Conservation (phyloP, 1,140 invertebrate genomes). For the Drosophila malerkotliana region DNA sequence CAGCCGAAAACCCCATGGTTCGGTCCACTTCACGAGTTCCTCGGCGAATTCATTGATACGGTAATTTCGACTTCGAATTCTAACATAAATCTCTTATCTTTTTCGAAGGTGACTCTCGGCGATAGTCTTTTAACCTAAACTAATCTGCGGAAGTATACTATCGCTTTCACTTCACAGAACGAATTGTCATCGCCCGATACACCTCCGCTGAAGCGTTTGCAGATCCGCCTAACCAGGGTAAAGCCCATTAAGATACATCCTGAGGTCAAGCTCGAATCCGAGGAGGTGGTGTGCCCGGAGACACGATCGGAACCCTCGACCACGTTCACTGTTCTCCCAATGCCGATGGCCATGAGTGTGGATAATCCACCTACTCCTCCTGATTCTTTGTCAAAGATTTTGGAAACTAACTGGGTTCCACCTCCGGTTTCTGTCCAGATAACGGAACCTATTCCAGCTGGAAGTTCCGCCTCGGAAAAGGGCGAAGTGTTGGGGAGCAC, state of each 20-base stretch:
- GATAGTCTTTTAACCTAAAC: not conserved
- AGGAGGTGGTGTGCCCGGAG: slow-evolving; percentile 26
- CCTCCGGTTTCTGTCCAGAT: slow-evolving; percentile 2
- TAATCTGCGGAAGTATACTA: not conserved
- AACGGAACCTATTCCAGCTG: slow-evolving; percentile 4
- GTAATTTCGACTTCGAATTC: slow-evolving; percentile 21
- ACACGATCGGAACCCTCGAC: not conserved
- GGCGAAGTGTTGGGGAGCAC: slow-evolving; percentile 1
- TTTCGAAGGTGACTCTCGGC: not conserved
- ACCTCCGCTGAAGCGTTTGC: slow-evolving; percentile 33
- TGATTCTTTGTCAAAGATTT: slow-evolving; percentile 7
- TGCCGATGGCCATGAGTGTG: slow-evolving; percentile 13
- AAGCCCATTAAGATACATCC: slow-evolving; percentile 35
- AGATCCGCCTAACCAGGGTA: slow-evolving; percentile 54
- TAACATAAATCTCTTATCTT: not conserved
- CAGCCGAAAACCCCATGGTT: slow-evolving; percentile 58
- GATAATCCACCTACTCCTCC: slow-evolving; percentile 28
- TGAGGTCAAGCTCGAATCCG: slow-evolving; percentile 48
- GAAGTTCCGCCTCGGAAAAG: slow-evolving; percentile 11
- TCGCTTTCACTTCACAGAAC: slow-evolving; percentile 3
- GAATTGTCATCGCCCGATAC: not conserved
- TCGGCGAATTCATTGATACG: slow-evolving; percentile 46
- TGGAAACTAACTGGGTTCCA: slow-evolving; percentile 1
- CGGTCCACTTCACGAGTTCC: slow-evolving; percentile 47
- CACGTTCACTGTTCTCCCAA: slow-evolving; percentile 26